These are phyloP conservation scores for Chauna torquata DNA, from an alignment of 2,113 vertebrate species.

Conservation along the genomic window DNA sequence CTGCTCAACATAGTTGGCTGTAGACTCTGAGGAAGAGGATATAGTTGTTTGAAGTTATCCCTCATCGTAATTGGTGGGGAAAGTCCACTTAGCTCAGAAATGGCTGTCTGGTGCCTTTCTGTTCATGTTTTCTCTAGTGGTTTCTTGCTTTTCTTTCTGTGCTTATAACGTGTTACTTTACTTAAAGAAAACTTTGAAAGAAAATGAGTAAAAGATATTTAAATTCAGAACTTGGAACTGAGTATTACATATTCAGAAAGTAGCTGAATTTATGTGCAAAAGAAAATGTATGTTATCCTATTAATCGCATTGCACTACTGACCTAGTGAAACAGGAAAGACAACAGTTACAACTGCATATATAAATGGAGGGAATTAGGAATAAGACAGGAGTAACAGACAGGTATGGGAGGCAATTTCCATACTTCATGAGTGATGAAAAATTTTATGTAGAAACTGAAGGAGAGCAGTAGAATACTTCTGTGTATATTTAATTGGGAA, in stretches of 20 bases:
- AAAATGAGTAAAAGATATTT: background rate
- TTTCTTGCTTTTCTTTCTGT: background rate
- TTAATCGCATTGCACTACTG: background rate
- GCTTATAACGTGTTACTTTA: background rate
- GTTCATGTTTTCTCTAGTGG: background rate
- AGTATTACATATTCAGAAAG: background rate
- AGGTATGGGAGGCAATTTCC: background rate
- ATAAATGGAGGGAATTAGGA: background rate
- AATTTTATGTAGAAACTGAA: background rate
- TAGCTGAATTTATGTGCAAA: background rate
- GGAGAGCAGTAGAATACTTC: background rate
- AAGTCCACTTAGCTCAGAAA: background rate
- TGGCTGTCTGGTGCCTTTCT: background rate
- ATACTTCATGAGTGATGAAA: background rate
- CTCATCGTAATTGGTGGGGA: background rate
- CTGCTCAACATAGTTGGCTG: background rate
- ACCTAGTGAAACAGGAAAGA: background rate
- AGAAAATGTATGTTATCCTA: background rate
- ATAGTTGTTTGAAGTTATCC: background rate
- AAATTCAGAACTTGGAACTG: background rate
- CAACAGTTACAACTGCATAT: background rate
- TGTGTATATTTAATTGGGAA: background rate
- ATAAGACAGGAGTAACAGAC: background rate
- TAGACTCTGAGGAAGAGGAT: background rate
- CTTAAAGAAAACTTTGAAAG: background rate